Evolutionary conservation across 2,797 vertebrate species (phyloP).

Genomic region (Psittacula derbiana): DNA sequence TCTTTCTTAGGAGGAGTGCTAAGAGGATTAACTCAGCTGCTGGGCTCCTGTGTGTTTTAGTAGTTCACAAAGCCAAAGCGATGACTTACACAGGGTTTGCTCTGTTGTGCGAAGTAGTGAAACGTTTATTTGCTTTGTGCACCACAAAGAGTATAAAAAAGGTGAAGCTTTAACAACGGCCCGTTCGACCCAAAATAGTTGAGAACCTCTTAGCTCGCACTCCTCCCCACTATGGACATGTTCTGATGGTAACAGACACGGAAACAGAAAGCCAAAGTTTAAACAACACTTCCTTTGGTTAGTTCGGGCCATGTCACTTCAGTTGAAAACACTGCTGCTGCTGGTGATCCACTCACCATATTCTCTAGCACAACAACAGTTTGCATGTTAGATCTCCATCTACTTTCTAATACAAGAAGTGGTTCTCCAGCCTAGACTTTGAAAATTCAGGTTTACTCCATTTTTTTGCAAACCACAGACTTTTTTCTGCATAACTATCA

Average conservation of each 20-base stretch:
- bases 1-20: not conserved
- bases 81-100: not conserved
- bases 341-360: rapidly evolving
- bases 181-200: not conserved
- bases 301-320: not conserved
- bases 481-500: not conserved
- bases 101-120: not conserved
- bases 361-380: not conserved
- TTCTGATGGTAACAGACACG: not conserved
- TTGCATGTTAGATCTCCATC: not conserved
- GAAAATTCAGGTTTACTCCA: not conserved
- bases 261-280: not conserved
- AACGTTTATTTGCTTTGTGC: not conserved
- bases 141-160: not conserved
- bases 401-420: not conserved
- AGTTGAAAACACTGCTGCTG: not conserved
- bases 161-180: not conserved
- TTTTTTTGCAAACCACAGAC: not conserved
- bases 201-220: not conserved
- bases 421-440: not conserved
- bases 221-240: not conserved
- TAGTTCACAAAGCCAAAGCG: not conserved
- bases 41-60: not conserved
- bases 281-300: not conserved
- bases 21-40: not conserved